Percentiles rank a stretch among this genome's conserved stretches.
These are phyloP conservation scores for Pristionchus arcanus DNA, from an alignment of 2,888 invertebrate species.

Conservation along the genomic window DNA sequence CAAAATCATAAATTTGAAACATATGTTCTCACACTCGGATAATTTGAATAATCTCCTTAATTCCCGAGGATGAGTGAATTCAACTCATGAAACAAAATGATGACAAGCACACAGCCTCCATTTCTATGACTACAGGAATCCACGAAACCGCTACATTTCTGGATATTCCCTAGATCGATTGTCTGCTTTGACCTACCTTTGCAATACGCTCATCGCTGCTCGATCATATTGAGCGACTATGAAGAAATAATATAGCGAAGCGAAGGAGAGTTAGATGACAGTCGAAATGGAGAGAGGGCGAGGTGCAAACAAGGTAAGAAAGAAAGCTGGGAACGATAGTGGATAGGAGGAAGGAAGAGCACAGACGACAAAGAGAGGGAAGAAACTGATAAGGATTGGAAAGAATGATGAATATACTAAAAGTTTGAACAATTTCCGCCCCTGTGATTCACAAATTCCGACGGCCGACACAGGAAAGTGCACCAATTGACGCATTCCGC, in stretches of 20 bases:
- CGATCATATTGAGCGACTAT: constrained; percentile 1
- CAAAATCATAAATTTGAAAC: not conserved
- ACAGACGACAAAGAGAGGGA: constrained; percentile 22
- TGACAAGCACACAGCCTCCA: not conserved
- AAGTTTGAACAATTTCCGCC: not conserved
- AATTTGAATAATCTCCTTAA: not conserved
- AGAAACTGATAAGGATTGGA: constrained; percentile 42
- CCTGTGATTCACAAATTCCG: constrained; percentile 19
- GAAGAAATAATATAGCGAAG: not conserved
- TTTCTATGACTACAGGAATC: not conserved
- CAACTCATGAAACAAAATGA: not conserved
- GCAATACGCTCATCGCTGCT: not conserved
- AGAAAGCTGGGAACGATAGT: constrained; percentile 23
- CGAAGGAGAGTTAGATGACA: not conserved
- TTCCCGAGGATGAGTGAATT: not conserved
- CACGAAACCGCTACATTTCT: not conserved
- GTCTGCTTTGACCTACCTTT: not conserved
- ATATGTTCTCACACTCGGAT: not conserved
- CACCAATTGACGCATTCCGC: not conserved
- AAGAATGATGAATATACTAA: constrained; percentile 35
- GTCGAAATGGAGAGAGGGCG: not conserved
- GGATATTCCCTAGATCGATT: not conserved
- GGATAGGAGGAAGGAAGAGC: constrained; percentile 19
- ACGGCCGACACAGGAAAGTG: not conserved
- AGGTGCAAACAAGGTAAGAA: constrained; percentile 38